Percentiles rank a stretch among this genome's conserved stretches.
These are phyloP conservation scores for Agrypnia vestita DNA, from an alignment of 1,140 invertebrate species.

Conservation along the genomic window DNA sequence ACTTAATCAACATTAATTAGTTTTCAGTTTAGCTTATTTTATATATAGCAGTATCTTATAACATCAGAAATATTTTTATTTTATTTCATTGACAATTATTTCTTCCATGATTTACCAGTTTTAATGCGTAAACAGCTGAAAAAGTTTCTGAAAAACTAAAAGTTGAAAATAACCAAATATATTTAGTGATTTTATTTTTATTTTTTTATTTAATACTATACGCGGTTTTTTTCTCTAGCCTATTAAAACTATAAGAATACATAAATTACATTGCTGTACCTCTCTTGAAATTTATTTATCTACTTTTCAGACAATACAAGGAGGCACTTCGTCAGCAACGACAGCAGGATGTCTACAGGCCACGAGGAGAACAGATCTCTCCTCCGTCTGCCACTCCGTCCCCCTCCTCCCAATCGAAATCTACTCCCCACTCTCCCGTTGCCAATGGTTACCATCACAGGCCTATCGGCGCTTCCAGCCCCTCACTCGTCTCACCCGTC, in stretches of 20 bases:
- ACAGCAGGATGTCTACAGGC: conserved; percentile 84
- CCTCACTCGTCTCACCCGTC: conserved; percentile 61
- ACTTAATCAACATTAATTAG: too few relatives aligned
- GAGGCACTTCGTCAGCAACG: conserved; percentile 89
- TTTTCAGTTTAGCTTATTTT: too few relatives aligned
- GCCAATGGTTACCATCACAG: conserved; percentile 64
- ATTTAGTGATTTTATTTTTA: not conserved
- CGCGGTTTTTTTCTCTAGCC: too few relatives aligned
- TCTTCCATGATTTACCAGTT: too few relatives aligned
- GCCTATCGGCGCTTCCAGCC: conserved; percentile 66
- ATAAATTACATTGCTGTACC: too few relatives aligned
- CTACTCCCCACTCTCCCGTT: conserved; percentile 68
- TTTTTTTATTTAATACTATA: conserved; percentile 11
- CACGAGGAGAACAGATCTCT: conserved; percentile 72
- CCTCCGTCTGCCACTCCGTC: conserved; percentile 68
- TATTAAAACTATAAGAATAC: too few relatives aligned
- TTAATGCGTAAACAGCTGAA: too few relatives aligned
- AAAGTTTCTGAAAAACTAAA: too few relatives aligned
- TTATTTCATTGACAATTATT: too few relatives aligned
- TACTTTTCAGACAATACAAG: conserved; percentile 84
- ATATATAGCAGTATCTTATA: too few relatives aligned
- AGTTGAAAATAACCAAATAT: too few relatives aligned
- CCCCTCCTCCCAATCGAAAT: conserved; percentile 64
- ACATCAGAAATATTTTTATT: too few relatives aligned
- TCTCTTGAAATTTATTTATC: not conserved